Percentiles rank a stretch among this genome's conserved stretches.
Evolutionary conservation across 1,140 invertebrate species (phyloP).

Genomic region (Aphidius gifuensis): DNA sequence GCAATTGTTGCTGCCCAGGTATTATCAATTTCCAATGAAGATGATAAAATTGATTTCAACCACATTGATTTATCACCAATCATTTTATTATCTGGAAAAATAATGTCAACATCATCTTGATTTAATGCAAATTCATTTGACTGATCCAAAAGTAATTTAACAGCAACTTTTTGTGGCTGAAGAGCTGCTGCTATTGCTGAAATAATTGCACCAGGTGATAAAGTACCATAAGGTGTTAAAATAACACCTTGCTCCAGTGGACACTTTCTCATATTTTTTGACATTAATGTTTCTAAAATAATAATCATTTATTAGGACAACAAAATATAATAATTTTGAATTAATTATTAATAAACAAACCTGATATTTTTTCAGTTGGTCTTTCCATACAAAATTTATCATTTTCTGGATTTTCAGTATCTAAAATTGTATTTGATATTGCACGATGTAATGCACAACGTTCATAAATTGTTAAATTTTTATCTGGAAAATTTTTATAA

Average conservation of each 20-base stretch:
- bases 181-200: constrained; percentile 59
- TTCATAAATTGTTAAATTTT: constrained; percentile 52
- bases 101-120: constrained; percentile 34
- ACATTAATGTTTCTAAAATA: constrained; percentile 11
- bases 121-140: constrained; percentile 19
- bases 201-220: constrained; percentile 59
- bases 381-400: constrained; percentile 47
- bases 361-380: constrained; percentile 33
- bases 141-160: constrained; percentile 31
- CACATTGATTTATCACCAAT: constrained; percentile 33
- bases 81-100: constrained; percentile 33
- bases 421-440: constrained; percentile 59
- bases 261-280: constrained; percentile 42
- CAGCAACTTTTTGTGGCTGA: constrained; percentile 55
- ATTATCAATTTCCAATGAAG: constrained; percentile 53
- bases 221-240: constrained; percentile 58
- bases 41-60: constrained; percentile 22
- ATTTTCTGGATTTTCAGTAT: constrained; percentile 56
- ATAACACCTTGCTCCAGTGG: constrained; percentile 62
- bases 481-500: constrained; percentile 47
- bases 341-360: constrained; percentile 27
- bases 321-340: constrained; percentile 10
- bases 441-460: constrained; percentile 61
- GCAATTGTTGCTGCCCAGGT: constrained; percentile 62
- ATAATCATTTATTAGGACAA: not conserved